phyloP scores from a whole-genome alignment of 2,888 invertebrate species.

The Holacanthella duospinosa region DNA sequence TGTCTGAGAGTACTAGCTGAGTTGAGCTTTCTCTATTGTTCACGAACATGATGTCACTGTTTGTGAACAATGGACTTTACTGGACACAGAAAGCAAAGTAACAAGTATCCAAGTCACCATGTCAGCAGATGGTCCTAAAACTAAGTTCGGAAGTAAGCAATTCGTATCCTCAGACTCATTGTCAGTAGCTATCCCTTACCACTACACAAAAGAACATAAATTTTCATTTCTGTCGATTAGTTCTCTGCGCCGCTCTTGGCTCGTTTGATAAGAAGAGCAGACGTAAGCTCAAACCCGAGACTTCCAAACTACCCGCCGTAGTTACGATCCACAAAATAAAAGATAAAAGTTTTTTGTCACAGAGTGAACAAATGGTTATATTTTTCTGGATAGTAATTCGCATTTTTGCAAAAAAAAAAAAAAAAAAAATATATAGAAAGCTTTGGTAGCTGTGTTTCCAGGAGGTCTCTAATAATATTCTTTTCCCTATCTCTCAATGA shows the following conservation, averaged over 20 bases:
- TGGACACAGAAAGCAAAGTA: no score
- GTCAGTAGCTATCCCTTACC: no score
- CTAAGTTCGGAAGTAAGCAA: no score
- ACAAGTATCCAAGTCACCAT: no score
- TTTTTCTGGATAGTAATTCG: not conserved
- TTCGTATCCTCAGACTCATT: no score
- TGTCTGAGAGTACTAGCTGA: no score
- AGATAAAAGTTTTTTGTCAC: constrained; percentile 2
- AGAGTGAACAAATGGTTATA: constrained; percentile 1
- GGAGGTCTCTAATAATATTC: not conserved
- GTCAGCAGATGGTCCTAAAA: no score
- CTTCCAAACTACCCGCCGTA: not conserved
- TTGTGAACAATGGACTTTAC: no score
- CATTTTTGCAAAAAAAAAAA: not conserved
- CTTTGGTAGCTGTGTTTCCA: not conserved
- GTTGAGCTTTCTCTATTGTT: no score
- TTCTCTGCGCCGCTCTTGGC: not conserved
- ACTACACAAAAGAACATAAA: not conserved
- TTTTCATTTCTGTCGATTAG: constrained; percentile 5
- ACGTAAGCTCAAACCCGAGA: not conserved
- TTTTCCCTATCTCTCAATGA: not conserved
- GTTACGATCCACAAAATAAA: not conserved
- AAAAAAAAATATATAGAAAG: not conserved
- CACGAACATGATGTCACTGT: no score
- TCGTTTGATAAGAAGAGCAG: not conserved